Base-by-base conservation (phyloP, 2,888 invertebrate genomes). In the Ennomos erosarius region DNA sequence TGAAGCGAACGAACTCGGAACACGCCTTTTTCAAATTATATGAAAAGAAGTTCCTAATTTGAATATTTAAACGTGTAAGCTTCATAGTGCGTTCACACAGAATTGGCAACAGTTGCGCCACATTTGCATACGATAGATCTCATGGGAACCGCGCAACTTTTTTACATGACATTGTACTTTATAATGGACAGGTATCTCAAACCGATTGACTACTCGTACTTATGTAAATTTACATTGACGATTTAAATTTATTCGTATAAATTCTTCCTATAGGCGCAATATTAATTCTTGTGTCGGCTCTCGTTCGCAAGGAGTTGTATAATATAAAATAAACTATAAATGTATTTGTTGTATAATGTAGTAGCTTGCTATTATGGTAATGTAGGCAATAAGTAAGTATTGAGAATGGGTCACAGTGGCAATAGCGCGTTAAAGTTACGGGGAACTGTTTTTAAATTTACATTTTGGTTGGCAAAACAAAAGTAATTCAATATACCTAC, bases 41-140 rank as follows among this genome's bases (percentile, higher is more conserved):
- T 11, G 33, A 70, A 71, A 71, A 64, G 64, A 69, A 71, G 69
- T 74, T 77, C 74, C 56, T 74, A 79, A 80, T 80, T 82, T 80
- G 68, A 81, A 82, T 81, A 79, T 76, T 81, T 80, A 68, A 81
- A 82, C 81, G 78, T 76, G 72, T 76, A 69, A 70, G 76, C 79
- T 79, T 78, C 81, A 79, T 78, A 74, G 62, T 66, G 69, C 72
- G 75, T 76, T 72, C 76, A 78, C 74, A 71, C 68, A 68, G 70
- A 63, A 52, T 59, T 62, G 54, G 70, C 69, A 71, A 70, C 70
- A 62, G 67, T 65, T 61, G 65, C 65, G 63, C 66, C 66, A 65
- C 64, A 83, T 88, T 87, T 79, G 78, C 86, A 89, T 88, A 83
- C 70, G 65, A 65, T 70, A 70, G 63, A 65, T 68, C 74, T 71